Conservation (phyloP, 2,797 vertebrate species). For the Macropus fuliginosus region DNA sequence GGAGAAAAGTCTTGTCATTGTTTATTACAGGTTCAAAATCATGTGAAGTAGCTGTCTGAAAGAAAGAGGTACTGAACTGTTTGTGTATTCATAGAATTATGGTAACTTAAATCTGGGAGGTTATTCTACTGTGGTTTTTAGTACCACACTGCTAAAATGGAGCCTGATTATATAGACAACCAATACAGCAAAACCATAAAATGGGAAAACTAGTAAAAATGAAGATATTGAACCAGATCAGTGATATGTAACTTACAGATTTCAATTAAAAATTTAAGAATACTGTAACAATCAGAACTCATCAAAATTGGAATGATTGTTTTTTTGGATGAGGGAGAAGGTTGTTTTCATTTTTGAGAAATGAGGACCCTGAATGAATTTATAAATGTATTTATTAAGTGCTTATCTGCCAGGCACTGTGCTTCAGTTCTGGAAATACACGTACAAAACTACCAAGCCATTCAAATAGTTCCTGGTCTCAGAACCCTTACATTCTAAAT, state of each 20-base stretch:
- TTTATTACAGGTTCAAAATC: neutral
- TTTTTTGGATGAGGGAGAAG: neutral
- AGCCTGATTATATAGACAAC: neutral
- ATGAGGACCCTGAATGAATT: neutral
- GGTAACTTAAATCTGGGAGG: neutral
- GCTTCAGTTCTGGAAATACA: neutral
- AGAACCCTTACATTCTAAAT: neutral
- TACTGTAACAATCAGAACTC: neutral
- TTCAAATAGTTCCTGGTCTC: neutral
- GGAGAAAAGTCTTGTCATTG: neutral
- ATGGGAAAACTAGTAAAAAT: neutral
- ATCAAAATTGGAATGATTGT: neutral
- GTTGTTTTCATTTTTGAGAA: neutral
- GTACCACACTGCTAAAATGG: neutral
- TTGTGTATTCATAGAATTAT: neutral
- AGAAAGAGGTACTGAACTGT: neutral
- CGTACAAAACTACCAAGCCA: neutral
- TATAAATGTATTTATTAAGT: neutral
- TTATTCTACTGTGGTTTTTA: neutral
- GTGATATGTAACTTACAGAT: neutral
- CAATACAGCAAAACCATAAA: neutral
- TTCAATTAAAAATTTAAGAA: neutral
- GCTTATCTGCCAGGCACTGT: neutral
- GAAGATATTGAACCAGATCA: neutral
- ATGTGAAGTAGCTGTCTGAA: neutral